Evolutionary conservation across 1,140 invertebrate species (phyloP), one percentile per base, ranked within the genome.

Genomic region (Drosophila miranda): DNA sequence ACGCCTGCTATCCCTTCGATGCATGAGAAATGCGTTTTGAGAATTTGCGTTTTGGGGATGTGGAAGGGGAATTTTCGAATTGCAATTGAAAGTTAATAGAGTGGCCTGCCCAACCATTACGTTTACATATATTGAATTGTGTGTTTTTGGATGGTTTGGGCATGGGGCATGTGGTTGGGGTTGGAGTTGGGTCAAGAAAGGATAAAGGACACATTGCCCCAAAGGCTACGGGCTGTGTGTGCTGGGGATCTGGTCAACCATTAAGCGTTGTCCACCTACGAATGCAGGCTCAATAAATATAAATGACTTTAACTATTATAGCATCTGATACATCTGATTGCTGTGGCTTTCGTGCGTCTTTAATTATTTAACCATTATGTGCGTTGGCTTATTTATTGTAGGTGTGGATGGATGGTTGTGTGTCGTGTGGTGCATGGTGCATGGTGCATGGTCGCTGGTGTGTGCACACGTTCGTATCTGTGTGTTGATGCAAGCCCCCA

Each of bases 331-430:
- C 78, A 54, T 57, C 49, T 69, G 74, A 81, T 82, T 66, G 79
- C 57, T 46, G 53, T 61, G 49, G 45, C 71, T 66, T 69, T 58
- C 51, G 45, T 48, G 62, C 42, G 55, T 55, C 72, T 75, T 75
- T 75, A 75, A 75, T 75, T 75, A 75, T 75, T 75, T 75, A 75
- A 75, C 60, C 62, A 74, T 74, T 74, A 66, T 74, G 52, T 64
- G 59, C 58, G 41, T 52, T 54, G 58, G 43, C 56, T 54, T 73
- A 62, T 55, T 59, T 62, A 62, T 57, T 26, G n/a, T n/a, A 30
- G 23, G 49, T 60, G 38, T 8, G 52, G 42, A 49, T 38, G 58
- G 11, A 34, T 42, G 19, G 11, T 64, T 6, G 28, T 30, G 28
- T 30, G 28, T 26, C 23, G 28, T 30, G 28, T 8, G 28, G 23